Base-by-base conservation (phyloP, 2,888 invertebrate species). In the Carpatolechia fugitivella region DNA sequence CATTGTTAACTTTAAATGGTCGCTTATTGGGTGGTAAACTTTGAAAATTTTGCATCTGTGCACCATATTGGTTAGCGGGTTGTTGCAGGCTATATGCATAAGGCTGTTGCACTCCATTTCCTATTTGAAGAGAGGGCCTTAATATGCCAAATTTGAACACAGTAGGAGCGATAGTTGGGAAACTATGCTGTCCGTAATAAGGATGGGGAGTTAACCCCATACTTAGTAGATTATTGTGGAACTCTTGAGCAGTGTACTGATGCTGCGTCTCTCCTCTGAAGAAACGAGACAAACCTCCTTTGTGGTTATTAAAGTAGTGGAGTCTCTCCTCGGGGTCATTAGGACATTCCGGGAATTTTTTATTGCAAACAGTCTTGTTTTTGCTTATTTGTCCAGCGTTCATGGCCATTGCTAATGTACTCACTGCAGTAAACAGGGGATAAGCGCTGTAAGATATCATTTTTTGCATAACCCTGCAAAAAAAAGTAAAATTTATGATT, bases 221-320 rank as follows among this genome's bases (percentile, higher is more conserved):
- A 3, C 20, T 20, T n/a, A 44, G 13, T 6, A 44, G 29, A 7
- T 48, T 13, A 10, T 48, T 33, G 13, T 48, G 48, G 31, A 33
- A 18, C 16, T 48, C 16, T 16, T 30, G 7, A 1, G 48, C 10
- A 30, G 48, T 29, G 31, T 33, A 33, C 10, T 30, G 52, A 10
- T 20, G 41, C n/a, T 41, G 51, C 3, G 11, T n/a, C 7, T 49
- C 18, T 10, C 47, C 91, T 60, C 91, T 93, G 72, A 96, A 96
- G 74, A 95, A 95, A 59, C 95, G 91, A 74, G 96, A 96, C 80
- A 96, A 95, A 1, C 96, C 96, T 38, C 96, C 96, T 55, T 96
- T 95, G 72, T 96, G 93, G 78, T 96, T 96, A 83, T 96, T 96
- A 51, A 96, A 85, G 75, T 96, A 96, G 74, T 94, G 89, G 35